Evolutionary conservation across 2,113 vertebrate species (phyloP).

Genomic region (Spilogale gracilis): DNA sequence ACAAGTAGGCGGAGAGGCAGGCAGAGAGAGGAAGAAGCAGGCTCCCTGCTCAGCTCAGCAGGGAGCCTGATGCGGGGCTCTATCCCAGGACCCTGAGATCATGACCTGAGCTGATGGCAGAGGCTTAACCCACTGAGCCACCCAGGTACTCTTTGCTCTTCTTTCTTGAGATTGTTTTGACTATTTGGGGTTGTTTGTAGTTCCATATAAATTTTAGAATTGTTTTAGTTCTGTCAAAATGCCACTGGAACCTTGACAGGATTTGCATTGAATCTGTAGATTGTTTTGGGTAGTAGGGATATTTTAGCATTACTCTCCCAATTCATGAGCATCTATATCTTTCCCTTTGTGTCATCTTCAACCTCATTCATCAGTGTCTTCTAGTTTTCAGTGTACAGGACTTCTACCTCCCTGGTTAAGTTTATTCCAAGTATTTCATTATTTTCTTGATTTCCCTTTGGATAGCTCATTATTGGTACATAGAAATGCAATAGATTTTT

Average conservation of each 20-base stretch:
- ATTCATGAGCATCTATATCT: not conserved
- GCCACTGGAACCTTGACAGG: not conserved
- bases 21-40: no score
- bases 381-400: not conserved
- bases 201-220: not conserved
- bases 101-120: no score
- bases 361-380: not conserved
- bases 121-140: no score
- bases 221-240: not conserved
- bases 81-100: no score
- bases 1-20: no score
- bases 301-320: not conserved
- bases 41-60: no score
- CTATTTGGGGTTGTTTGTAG: not conserved
- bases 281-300: not conserved
- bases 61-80: no score
- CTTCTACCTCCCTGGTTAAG: not conserved
- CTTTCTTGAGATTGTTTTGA: not conserved
- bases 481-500: not conserved
- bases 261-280: not conserved
- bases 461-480: not conserved
- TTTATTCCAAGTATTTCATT: not conserved
- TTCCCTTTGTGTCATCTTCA: not conserved
- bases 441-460: not conserved
- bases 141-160: not conserved